Evolutionary conservation across 2,888 invertebrate species (phyloP).

Genomic region (Rhodophaea formosa): DNA sequence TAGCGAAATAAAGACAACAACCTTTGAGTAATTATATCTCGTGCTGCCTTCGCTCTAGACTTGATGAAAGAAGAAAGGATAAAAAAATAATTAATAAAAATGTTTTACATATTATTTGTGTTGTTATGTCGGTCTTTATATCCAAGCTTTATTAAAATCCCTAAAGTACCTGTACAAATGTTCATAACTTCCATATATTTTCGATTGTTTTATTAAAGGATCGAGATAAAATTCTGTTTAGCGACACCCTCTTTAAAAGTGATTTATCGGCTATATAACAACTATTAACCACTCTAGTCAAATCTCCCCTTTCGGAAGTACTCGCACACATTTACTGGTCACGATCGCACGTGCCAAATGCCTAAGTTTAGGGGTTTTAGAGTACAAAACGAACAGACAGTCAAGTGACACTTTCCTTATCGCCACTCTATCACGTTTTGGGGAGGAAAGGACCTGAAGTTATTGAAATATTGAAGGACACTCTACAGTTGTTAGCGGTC

Average conservation of each 20-base stretch:
- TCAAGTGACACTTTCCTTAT: conserved; percentile 46
- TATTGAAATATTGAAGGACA: conserved; percentile 6
- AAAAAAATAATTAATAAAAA: too few species aligned
- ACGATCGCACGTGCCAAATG: conserved; percentile 20
- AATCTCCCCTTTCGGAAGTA: conserved; percentile 17
- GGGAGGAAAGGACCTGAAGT: conserved; percentile 15
- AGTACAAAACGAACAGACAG: conserved; percentile 30
- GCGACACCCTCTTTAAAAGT: not conserved
- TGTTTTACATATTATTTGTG: too few species aligned
- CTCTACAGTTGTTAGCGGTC: conserved; percentile 1
- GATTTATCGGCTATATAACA: conserved; percentile 7
- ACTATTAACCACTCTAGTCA: conserved; percentile 11
- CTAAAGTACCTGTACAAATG: too few species aligned
- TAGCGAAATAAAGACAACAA: too few species aligned
- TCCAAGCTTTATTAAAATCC: too few species aligned
- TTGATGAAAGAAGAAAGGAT: too few species aligned
- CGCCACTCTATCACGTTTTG: conserved; percentile 52
- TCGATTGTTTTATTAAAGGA: too few species aligned
- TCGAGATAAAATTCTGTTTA: conserved; percentile 7
- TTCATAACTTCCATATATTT: too few species aligned
- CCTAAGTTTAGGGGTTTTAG: conserved; percentile 13
- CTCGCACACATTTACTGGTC: conserved; percentile 13
- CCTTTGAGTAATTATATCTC: too few species aligned
- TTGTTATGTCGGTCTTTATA: too few species aligned
- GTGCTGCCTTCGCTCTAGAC: too few species aligned